These are phyloP conservation scores for Brachylomia viminalis DNA, from an alignment of 2,888 invertebrate genomes.

Conservation along the genomic window DNA sequence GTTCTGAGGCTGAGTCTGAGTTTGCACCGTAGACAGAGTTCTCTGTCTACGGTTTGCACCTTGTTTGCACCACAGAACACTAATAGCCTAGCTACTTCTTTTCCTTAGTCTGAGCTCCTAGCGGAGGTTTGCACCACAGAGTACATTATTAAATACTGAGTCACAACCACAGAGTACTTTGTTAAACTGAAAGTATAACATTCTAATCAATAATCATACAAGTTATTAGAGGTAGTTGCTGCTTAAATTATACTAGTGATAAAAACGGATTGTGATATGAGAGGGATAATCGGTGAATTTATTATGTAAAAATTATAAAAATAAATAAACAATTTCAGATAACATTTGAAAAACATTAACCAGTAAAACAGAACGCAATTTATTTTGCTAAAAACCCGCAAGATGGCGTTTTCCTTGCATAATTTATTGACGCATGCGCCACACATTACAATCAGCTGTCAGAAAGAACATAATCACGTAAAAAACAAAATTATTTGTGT, in stretches of 20 bases:
- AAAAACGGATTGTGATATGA: not conserved
- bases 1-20: no score
- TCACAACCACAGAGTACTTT: not conserved
- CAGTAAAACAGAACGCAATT: conserved; percentile 71
- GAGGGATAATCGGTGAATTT: conserved; percentile 19
- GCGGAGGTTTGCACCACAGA: no score
- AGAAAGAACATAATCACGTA: conserved; percentile 90
- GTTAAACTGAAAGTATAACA: no score
- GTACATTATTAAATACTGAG: not conserved
- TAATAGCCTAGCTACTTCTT: no score
- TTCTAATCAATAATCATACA: conserved; percentile 10
- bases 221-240: not conserved
- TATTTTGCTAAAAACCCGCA: conserved; percentile 76
- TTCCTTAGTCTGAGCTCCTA: no score
- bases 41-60: no score
- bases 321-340: conserved; percentile 33
- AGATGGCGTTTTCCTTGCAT: conserved; percentile 86
- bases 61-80: no score
- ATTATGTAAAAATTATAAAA: conserved; percentile 25
- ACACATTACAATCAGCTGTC: conserved; percentile 91
- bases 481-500: conserved; percentile 91
- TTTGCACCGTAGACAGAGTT: no score
- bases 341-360: conserved; percentile 41
- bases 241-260: conserved; percentile 18
- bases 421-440: conserved; percentile 89